A percentile compares a stretch with the other conserved stretches of the same genome.
These are phyloP conservation scores for Menidia beryllina DNA, from an alignment of 2,113 vertebrate species.

Conservation along the genomic window DNA sequence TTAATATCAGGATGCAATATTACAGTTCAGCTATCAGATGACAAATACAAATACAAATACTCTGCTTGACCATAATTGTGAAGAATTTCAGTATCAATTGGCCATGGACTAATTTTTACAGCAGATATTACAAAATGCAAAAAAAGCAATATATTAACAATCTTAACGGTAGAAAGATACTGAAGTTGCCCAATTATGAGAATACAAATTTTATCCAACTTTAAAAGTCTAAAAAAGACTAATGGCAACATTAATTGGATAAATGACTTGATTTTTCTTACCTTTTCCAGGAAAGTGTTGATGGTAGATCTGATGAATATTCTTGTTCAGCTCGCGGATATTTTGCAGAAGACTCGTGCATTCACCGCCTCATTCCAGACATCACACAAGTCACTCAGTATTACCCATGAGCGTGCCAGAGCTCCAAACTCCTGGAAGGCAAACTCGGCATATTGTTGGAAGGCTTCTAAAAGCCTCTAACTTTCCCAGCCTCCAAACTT, in stretches of 20 bases:
- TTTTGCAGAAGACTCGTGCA: conserved; percentile 53
- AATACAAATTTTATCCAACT: no score
- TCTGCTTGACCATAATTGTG: not conserved
- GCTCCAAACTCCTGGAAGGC: conserved; percentile 83
- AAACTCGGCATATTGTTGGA: conserved; percentile 85
- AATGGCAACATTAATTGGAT: no score
- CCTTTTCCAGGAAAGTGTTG: conserved; percentile 64
- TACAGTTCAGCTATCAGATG: not conserved
- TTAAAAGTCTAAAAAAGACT: not conserved
- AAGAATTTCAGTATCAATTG: conserved; percentile 9
- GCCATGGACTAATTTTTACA: not conserved
- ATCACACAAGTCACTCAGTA: conserved; percentile 82
- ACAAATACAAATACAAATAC: not conserved
- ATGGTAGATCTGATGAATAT: conserved; percentile 77
- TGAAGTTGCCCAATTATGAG: not conserved
- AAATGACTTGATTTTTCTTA: conserved; percentile 63
- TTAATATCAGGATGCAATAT: no score
- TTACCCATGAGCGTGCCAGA: conserved; percentile 85
- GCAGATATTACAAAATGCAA: not conserved
- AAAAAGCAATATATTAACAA: not conserved
- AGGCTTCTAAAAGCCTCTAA: conserved; percentile 61
- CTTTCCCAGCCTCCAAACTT: conserved; percentile 56
- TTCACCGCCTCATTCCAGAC: conserved; percentile 33
- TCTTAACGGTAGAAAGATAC: no score
- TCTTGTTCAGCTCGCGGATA: conserved; percentile 77